Percentiles rank a stretch among this genome's conserved stretches.
These are phyloP conservation scores for Apeira syringaria DNA, from an alignment of 2,888 invertebrate genomes.

Conservation along the genomic window DNA sequence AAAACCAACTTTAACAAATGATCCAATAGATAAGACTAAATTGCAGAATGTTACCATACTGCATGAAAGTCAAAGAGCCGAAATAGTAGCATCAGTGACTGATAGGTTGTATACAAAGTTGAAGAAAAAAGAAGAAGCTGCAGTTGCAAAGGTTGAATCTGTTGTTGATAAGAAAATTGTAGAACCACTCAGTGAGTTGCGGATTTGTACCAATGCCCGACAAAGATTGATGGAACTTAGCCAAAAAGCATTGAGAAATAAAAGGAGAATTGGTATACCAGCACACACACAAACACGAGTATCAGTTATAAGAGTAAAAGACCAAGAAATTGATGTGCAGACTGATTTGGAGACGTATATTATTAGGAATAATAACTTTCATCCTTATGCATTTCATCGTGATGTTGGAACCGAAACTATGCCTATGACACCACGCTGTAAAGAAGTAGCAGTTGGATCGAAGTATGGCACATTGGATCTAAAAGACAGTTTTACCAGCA, in stretches of 20 bases:
- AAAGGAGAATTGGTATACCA: conserved; percentile 75
- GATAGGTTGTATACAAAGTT: conserved; percentile 85
- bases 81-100: conserved; percentile 89
- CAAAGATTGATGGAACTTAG: conserved; percentile 83
- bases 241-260: conserved; percentile 81
- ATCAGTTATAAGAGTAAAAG: conserved; percentile 79
- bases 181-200: conserved; percentile 77
- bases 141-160: conserved; percentile 64
- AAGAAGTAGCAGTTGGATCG: conserved; percentile 71
- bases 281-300: conserved; percentile 84
- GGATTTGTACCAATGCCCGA: conserved; percentile 84
- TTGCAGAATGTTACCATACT: conserved; percentile 55
- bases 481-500: conserved; percentile 57
- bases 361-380: conserved; percentile 46
- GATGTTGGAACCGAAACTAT: conserved; percentile 70
- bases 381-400: conserved; percentile 49
- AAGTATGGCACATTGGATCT: conserved; percentile 54
- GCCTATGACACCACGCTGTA: conserved; percentile 73
- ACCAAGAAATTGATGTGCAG: conserved; percentile 81
- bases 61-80: conserved; percentile 82
- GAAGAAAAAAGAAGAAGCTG: conserved; percentile 79
- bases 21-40: conserved; percentile 42
- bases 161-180: conserved; percentile 66
- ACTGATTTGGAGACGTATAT: conserved; percentile 74
- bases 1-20: conserved; percentile 45